Percentiles rank a stretch among this genome's conserved stretches.
Conservation (phyloP, 1,140 invertebrate species). For the Diuraphis noxia region DNA sequence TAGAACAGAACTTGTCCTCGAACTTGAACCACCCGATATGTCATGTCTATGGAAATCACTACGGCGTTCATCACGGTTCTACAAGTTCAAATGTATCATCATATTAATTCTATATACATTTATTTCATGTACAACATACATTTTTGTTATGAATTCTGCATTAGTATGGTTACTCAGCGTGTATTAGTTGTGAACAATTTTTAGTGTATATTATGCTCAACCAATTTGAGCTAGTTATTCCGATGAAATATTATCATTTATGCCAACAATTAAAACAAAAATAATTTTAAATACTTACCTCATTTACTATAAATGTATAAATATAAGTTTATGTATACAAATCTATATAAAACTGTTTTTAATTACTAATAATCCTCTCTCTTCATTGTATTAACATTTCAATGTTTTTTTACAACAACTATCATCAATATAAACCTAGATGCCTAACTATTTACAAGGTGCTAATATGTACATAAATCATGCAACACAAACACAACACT, state of each 20-base stretch:
- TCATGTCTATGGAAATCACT: constrained; percentile 62
- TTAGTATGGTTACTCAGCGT: constrained; percentile 31
- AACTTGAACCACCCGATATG: constrained; percentile 61
- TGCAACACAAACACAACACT: constrained; percentile 47
- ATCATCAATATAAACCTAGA: background rate
- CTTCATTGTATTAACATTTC: background rate
- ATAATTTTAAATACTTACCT: constrained; percentile 22
- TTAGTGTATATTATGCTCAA: constrained; percentile 18
- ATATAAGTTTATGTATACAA: constrained; percentile 17
- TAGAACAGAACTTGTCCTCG: constrained; percentile 83
- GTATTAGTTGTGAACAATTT: constrained; percentile 42
- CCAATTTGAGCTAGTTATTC: background rate
- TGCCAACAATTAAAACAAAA: background rate
- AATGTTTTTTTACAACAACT: background rate
- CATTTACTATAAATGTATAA: background rate
- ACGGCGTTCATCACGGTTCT: constrained; percentile 68
- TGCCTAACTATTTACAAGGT: constrained; percentile 13
- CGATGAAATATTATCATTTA: background rate
- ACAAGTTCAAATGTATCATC: constrained; percentile 56
- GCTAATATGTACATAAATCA: constrained; percentile 33
- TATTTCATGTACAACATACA: background rate
- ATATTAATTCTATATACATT: background rate
- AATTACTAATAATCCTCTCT: background rate
- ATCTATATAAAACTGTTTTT: background rate
- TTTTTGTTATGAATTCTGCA: background rate